Evolutionary conservation across 2,888 invertebrate species (phyloP), one percentile per base, ranked within the genome.

Genomic region (Acronicta leporina): DNA sequence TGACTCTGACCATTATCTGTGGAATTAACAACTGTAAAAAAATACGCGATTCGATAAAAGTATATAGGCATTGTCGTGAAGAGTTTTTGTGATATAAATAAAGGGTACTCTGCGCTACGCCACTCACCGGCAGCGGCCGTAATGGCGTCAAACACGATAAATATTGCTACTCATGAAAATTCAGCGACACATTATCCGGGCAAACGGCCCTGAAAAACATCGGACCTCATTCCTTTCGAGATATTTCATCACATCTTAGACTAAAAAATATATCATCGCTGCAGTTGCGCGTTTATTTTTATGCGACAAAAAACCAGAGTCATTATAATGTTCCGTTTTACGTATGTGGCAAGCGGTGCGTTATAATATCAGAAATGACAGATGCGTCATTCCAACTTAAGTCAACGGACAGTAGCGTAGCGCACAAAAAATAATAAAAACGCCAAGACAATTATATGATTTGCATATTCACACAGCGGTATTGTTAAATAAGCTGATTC

Each of bases 1-100:
- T 94, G 92, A 93, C 93, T 92, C 87, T 86, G 81, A 81, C 93
- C 93, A 94, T 93, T 93, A 94, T 92, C 92, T 89, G 88, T 81
- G 89, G 92, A 94, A 94, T 94, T 94, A 94, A 92, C 89, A 87
- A 85, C 88, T 82, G 82, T 85, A 88, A 91, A 92, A 94, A 94
- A 91, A 88, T 80, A 85, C 86, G 83, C 86, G 86, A 81, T 90
- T 88, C 88, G 89, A 92, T 92, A 90, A 90, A 92, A 87, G 89
- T 89, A 88, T 90, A 89, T 86, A 86, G 86, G 86, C 80, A 87
- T 83, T 85, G 90, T 84, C 85, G 88, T 80, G 84, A 83, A 82
- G 77, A 78, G 84, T 92, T 93, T 93, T 93, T 92, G 83, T 84
- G 83, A 83, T 84, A 87, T 87, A 85, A 89, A 87, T 87, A 87